A percentile compares a stretch with the other conserved stretches of the same genome.
phyloP scores from a whole-genome alignment of 2,888 invertebrate species.

The Heteropelma amictum region DNA sequence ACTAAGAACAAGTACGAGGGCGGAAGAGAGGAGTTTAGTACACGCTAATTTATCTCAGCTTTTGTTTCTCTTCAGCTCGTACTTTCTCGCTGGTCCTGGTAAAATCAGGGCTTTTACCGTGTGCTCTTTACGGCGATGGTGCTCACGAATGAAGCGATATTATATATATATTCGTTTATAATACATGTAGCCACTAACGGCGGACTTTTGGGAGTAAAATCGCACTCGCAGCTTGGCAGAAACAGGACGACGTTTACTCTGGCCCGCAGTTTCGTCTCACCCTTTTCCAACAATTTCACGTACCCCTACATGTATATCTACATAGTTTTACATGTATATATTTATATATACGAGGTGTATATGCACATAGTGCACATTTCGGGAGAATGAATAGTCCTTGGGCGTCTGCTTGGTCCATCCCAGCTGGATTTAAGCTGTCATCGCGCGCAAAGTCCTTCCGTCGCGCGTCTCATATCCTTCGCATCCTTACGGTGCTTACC shows the following conservation, averaged over 20 bases:
- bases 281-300: constrained; percentile 14
- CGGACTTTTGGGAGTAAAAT: constrained; percentile 39
- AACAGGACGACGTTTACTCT: constrained; percentile 48
- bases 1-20: neutral
- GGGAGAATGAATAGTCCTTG: constrained; percentile 14
- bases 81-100: constrained; percentile 33
- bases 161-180: neutral
- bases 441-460: constrained; percentile 31
- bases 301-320: neutral
- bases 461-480: neutral
- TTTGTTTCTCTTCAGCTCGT: constrained; percentile 18
- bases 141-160: constrained; percentile 1
- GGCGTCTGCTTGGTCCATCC: constrained; percentile 24
- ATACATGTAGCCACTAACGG: neutral
- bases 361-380: constrained; percentile 6
- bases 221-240: constrained; percentile 49
- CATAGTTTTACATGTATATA: neutral
- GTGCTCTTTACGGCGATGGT: constrained; percentile 12
- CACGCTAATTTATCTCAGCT: constrained; percentile 46
- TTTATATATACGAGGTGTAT: neutral
- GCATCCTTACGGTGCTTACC: neutral
- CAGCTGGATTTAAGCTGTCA: constrained; percentile 35
- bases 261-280: constrained; percentile 24
- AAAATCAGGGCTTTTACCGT: constrained; percentile 55
- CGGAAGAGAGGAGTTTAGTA: no score